A percentile compares a stretch with the other conserved stretches of the same genome.
phyloP scores from a whole-genome alignment of 2,888 invertebrate species.

The Thereva nobilitata region DNA sequence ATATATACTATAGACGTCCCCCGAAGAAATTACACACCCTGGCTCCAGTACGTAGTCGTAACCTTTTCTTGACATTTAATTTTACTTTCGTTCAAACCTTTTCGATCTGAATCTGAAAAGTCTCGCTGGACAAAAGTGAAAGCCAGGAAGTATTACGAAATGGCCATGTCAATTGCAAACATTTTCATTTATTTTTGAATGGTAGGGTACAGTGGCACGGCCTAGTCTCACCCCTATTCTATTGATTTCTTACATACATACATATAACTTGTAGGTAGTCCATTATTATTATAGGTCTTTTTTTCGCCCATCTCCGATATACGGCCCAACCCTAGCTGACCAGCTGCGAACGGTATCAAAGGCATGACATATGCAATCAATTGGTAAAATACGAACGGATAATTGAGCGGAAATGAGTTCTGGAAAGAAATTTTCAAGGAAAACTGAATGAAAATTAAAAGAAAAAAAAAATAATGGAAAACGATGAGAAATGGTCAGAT shows the following conservation, averaged over 20 bases:
- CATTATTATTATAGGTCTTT: too few relatives aligned
- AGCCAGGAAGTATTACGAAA: slow-evolving; percentile 15
- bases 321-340: slow-evolving; percentile 28
- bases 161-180: slow-evolving; percentile 41
- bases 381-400: slow-evolving; percentile 14
- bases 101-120: slow-evolving; percentile 16
- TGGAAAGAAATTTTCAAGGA: slow-evolving; percentile 17
- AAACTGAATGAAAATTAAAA: background rate
- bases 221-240: too few relatives aligned
- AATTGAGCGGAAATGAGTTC: slow-evolving; percentile 23
- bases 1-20: too few relatives aligned
- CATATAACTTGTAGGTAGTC: too few relatives aligned
- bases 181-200: slow-evolving; percentile 42
- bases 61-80: too few relatives aligned
- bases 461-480: slow-evolving; percentile 19
- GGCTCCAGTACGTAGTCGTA: too few relatives aligned
- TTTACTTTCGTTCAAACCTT: background rate
- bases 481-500: background rate
- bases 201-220: slow-evolving; percentile 10
- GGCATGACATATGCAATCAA: slow-evolving; percentile 18
- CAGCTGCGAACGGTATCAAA: slow-evolving; percentile 27
- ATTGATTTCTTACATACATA: too few relatives aligned
- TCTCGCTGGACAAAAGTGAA: slow-evolving; percentile 7
- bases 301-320: too few relatives aligned
- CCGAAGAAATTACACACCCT: too few relatives aligned